Evolutionary conservation across 2,113 vertebrate species (phyloP).

Genomic region (cattle (Bos taurus)): ARS-UCD2.0 NC_037332.1:10340001-10340500

Average conservation of each 20-base stretch:
- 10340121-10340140: background rate
- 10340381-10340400: background rate
- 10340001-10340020: background rate
- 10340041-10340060: background rate
- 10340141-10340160: background rate
- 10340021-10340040: background rate
- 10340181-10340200: background rate
- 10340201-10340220: background rate
- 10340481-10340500: background rate
- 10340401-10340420: background rate
- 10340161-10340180: background rate
- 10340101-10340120: background rate
- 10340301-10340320: background rate
- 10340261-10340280: background rate
- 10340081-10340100: background rate
- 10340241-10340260: background rate
- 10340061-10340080: background rate
- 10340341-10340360: background rate
- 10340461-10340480: background rate
- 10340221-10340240: background rate
- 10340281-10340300: background rate
- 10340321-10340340: background rate
- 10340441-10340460: background rate
- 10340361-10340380: background rate
- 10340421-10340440: background rate